Evolutionary conservation across 2,888 invertebrate species (phyloP).

Genomic region (Halictus quadricinctus): DNA sequence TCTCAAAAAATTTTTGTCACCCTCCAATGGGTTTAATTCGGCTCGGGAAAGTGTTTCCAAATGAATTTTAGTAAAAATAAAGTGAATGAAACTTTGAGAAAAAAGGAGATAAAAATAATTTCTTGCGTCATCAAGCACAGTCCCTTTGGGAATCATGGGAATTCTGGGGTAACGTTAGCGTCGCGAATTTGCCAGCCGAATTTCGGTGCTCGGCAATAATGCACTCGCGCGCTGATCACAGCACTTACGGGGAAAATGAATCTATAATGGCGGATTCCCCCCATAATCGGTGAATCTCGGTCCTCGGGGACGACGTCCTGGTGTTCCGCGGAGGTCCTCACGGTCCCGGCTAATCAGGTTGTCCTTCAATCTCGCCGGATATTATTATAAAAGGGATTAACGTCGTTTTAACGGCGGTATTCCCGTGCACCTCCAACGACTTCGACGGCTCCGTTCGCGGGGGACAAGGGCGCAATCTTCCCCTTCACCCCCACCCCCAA

Average conservation of each 20-base stretch:
- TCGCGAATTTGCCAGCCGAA: not conserved
- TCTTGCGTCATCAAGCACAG: not conserved
- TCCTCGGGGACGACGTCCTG: slow-evolving; percentile 15
- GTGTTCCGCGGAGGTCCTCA: slow-evolving; percentile 34
- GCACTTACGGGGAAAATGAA: slow-evolving; percentile 38
- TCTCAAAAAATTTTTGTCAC: too few relatives aligned
- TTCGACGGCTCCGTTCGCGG: slow-evolving; percentile 48
- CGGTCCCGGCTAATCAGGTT: slow-evolving; percentile 71
- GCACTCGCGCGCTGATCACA: slow-evolving; percentile 24
- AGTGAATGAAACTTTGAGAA: not conserved
- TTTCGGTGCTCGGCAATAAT: not conserved
- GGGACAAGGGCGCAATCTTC: slow-evolving; percentile 41
- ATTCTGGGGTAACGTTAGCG: not conserved
- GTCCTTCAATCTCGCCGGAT: slow-evolving; percentile 73
- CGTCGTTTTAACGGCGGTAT: slow-evolving; percentile 52
- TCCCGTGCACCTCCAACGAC: slow-evolving; percentile 38
- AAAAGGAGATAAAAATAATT: not conserved
- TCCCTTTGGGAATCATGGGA: not conserved
- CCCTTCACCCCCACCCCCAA: not conserved
- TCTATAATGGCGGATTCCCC: slow-evolving; percentile 39
- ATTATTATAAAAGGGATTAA: slow-evolving; percentile 68
- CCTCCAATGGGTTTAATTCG: too few relatives aligned
- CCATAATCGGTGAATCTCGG: slow-evolving; percentile 51
- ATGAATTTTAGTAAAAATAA: not conserved
- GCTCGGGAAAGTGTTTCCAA: not conserved